Evolutionary conservation across 2,113 vertebrate species (phyloP).

Genomic region (Anser cygnoides): DNA sequence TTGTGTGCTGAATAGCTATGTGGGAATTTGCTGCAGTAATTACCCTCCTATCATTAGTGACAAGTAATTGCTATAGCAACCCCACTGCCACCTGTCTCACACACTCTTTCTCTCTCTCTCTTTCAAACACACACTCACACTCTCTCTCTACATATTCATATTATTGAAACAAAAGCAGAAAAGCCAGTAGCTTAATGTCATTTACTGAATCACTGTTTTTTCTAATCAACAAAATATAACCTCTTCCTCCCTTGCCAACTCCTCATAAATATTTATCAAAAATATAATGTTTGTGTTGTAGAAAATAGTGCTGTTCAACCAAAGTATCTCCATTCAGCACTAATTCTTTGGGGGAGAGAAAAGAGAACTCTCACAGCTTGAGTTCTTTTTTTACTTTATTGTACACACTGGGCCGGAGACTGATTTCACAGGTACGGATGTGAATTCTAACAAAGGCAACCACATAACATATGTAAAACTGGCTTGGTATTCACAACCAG

Average conservation of each 20-base stretch:
- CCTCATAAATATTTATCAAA: slow-evolving; percentile 69
- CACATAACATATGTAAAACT: not conserved
- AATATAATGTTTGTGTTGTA: slow-evolving; percentile 62
- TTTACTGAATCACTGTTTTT: slow-evolving; percentile 65
- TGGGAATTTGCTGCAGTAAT: slow-evolving; percentile 81
- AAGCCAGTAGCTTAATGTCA: slow-evolving; percentile 64
- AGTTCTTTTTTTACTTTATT: slow-evolving; percentile 40
- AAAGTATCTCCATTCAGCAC: slow-evolving; percentile 52
- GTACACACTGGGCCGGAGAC: not conserved
- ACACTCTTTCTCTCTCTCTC: slow-evolving; percentile 26
- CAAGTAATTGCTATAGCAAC: slow-evolving; percentile 83
- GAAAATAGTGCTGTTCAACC: slow-evolving; percentile 62
- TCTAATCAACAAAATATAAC: slow-evolving; percentile 69
- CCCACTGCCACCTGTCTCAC: slow-evolving; percentile 80
- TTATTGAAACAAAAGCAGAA: slow-evolving; percentile 72
- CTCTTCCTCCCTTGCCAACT: slow-evolving; percentile 53
- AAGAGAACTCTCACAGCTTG: slow-evolving; percentile 53
- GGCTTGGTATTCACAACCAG: not conserved
- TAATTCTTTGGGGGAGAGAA: slow-evolving; percentile 48
- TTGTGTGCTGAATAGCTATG: slow-evolving; percentile 78
- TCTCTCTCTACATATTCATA: slow-evolving; percentile 62
- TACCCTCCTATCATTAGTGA: slow-evolving; percentile 84
- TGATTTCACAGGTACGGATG: slow-evolving; percentile 15
- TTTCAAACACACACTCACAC: slow-evolving; percentile 14
- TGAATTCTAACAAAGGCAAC: slow-evolving; percentile 47